Evolutionary conservation across 2,888 invertebrate species (phyloP), one percentile per base, ranked within the genome.

Genomic region (Oasisia sp.): DNA sequence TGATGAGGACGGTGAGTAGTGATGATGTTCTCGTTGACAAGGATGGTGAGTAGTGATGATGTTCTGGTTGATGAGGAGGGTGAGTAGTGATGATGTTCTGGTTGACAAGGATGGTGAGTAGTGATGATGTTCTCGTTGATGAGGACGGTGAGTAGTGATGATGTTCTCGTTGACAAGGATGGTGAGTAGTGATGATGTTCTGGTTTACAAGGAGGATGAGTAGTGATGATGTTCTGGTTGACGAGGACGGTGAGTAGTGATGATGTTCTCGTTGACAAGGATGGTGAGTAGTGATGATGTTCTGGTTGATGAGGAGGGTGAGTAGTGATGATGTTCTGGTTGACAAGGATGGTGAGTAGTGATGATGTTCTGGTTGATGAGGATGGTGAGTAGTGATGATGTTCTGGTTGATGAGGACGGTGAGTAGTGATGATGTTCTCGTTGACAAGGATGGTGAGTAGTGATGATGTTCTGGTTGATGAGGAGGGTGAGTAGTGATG

Each of bases 91-190:
- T 19, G n/a, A 97, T 93, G 91, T 92, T 32, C 89, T 93, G 14
- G 92, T 58, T 11, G 92, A 92, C 14, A 90, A 89, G 32, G 58
- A 19, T 11, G 90, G 92, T 92, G 32, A 92, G 92, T 56, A 19
- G 2, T 56, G 0, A 56, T 19, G n/a, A 97, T 93, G 91, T 92
- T 32, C 89, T 93, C n/a, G 92, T 58, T 11, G 92, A 92, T n/a
- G 91, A 89, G 32, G 58, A 19, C 19, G 90, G 92, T 92, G 32
- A 92, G 92, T 56, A 19, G 2, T 56, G 0, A 56, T 19, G n/a
- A 97, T 93, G 91, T 92, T 32, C 89, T 93, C n/a, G 92, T 58
- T 11, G 92, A 92, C 14, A 90, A 89, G 32, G 58, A 19, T 11
- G 90, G 92, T 92, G 32, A 92, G 92, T 56, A 19, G 2, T 56